phyloP scores from a whole-genome alignment of 37 sponge, comb jelly and placozoan genomes.

The Cliona cf. orientalis region DNA sequence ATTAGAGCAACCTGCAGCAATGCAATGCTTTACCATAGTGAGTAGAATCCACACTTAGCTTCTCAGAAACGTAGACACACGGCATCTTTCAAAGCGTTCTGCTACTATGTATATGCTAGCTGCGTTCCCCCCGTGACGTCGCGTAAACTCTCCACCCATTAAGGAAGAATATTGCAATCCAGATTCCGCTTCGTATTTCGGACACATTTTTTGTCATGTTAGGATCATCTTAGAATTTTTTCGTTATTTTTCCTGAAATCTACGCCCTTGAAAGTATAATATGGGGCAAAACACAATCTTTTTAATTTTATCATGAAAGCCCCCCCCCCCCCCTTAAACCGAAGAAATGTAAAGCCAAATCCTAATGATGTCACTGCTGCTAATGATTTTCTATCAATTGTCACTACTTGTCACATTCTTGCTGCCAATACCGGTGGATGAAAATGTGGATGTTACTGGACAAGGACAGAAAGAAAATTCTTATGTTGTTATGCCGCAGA shows the following conservation, averaged over 20 bases:
- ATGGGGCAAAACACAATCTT: too few relatives aligned
- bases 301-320: too few relatives aligned
- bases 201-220: too few relatives aligned
- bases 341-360: slow-evolving; percentile 34
- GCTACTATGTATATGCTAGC: neutral
- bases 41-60: too few relatives aligned
- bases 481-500: too few relatives aligned
- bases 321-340: too few relatives aligned
- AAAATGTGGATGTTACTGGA: neutral
- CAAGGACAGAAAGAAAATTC: neutral
- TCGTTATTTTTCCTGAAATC: too few relatives aligned
- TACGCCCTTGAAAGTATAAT: too few relatives aligned
- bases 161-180: neutral
- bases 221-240: too few relatives aligned
- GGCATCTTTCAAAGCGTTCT: too few relatives aligned
- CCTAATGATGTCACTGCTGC: slow-evolving; percentile 15
- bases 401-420: slow-evolving; percentile 27
- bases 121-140: neutral
- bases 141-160: neutral
- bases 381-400: slow-evolving; percentile 31
- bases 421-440: neutral
- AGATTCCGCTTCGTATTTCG: too few relatives aligned
- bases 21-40: neutral
- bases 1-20: neutral
- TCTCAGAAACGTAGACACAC: too few relatives aligned